These are phyloP conservation scores for Epizoanthus fatuus DNA, from an alignment of 92 coral and sea anemone genomes.

Conservation along the genomic window DNA sequence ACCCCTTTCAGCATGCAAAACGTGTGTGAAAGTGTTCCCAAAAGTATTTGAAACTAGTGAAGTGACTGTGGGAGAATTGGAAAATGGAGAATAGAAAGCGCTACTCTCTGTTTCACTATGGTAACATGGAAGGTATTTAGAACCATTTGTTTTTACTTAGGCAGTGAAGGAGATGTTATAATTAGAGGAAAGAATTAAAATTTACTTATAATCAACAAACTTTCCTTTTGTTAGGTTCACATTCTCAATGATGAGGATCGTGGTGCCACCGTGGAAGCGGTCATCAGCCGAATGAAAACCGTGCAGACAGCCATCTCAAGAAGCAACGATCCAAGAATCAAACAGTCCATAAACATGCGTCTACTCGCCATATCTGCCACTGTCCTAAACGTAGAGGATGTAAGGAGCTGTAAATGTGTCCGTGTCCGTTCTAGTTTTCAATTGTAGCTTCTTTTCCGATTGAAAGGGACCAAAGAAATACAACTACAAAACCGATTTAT, in stretches of 20 bases:
- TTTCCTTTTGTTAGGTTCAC: constrained; percentile 73
- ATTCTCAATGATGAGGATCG: constrained; percentile 92
- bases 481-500: neutral
- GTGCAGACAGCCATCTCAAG: constrained; percentile 91
- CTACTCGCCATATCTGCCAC: constrained; percentile 97
- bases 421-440: neutral
- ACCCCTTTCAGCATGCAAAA: no score
- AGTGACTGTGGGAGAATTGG: no score
- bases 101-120: neutral
- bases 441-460: neutral
- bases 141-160: no score
- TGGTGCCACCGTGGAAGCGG: constrained; percentile 98
- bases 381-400: constrained; percentile 95
- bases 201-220: neutral
- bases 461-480: neutral
- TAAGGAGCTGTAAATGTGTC: constrained; percentile 51
- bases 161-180: no score
- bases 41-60: no score
- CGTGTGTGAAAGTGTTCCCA: no score
- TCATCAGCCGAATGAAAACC: constrained; percentile 98
- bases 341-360: constrained; percentile 74
- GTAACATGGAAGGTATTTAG: neutral
- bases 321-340: constrained; percentile 52
- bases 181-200: neutral
- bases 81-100: no score